Percentiles rank a stretch among this genome's conserved stretches.
Evolutionary conservation across 1,140 invertebrate species (phyloP).

Genomic region (Calephelis virginiensis): DNA sequence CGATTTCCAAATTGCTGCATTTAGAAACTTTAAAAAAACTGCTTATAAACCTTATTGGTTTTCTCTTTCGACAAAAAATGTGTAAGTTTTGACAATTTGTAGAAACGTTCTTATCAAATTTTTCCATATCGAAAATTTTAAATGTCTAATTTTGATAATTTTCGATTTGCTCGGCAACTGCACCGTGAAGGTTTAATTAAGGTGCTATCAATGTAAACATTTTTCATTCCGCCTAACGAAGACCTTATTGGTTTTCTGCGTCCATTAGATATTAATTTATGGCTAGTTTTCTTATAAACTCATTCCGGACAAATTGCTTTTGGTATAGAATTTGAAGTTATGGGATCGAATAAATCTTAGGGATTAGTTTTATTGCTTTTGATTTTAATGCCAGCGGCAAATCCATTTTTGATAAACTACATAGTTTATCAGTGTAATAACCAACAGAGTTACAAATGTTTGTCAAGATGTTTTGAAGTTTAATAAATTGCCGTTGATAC

Average conservation of each 20-base stretch:
- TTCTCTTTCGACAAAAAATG: no score
- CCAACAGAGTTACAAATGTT: neutral
- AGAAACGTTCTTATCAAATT: neutral
- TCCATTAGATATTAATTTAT: constrained; percentile 43
- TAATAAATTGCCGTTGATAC: no score
- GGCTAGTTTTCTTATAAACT: constrained; percentile 19
- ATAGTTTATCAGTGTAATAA: neutral
- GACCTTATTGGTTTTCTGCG: constrained; percentile 32
- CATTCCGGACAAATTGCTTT: constrained; percentile 35
- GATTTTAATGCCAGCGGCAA: neutral
- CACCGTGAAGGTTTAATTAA: constrained; percentile 11
- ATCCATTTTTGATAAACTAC: neutral
- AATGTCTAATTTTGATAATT: neutral
- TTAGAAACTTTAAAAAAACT: no score
- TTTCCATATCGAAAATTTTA: neutral
- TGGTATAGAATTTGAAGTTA: constrained; percentile 27
- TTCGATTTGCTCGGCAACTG: constrained; percentile 6
- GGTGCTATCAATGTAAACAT: constrained; percentile 13
- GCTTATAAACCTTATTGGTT: no score
- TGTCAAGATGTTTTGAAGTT: neutral
- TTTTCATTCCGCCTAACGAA: constrained; percentile 27
- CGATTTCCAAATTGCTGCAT: no score
- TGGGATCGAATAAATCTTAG: constrained; percentile 22
- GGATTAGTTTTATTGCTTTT: constrained; percentile 15
- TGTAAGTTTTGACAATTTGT: no score